Evolutionary conservation across 2,797 vertebrate genomes (phyloP), one percentile per base, ranked within the genome.

Genomic region (Aeoliscus strigatus): DNA sequence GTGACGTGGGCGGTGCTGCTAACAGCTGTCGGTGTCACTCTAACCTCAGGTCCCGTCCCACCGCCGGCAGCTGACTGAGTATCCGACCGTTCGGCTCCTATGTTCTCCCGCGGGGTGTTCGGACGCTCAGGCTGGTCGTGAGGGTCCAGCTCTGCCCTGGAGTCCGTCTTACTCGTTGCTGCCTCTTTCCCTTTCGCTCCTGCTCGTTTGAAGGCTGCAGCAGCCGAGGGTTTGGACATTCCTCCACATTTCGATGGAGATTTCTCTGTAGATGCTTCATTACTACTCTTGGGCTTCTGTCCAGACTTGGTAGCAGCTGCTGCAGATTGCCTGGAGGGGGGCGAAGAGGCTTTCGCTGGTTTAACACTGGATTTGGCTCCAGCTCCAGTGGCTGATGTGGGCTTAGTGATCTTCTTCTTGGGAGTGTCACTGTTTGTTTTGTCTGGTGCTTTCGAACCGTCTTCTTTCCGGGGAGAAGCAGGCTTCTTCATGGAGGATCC

Each of bases 401-500:
- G 71, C 73, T 91, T 94, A 39, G 73, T 27, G 39, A 43, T 73
- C 77, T 80, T 94, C 84, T 88, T 94, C 76, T 87, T 92, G 38
- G 85, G 46, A 49, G 60, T 51, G 42, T 87, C 83, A 7, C 25
- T 33, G 54, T 51, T 46, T 70, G 83, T 37, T 85, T 88, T 83
- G 62, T 81, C 65, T 21, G 51, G 2, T 32, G 9, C 33, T 16
- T 75, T 91, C 88, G 35, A n/a, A n/a, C 59, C 8, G 7, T 91
- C 88, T 66, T 95, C 92, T 16, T 89, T 94, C 75, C 86, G 93
- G 39, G 90, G 90, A 73, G 90, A 92, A 11, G 74, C 83, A 21
- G 86, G 83, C 80, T 92, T 97, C 68, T 86, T 89, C 28, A 53
- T 3, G 11, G 84, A 60, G 3, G 86, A 75, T 29, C 86, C 88